A percentile compares a stretch with the other conserved stretches of the same genome.
These are phyloP conservation scores for Metopolophium dirhodum DNA, from an alignment of 1,140 invertebrate genomes.

Conservation along the genomic window DNA sequence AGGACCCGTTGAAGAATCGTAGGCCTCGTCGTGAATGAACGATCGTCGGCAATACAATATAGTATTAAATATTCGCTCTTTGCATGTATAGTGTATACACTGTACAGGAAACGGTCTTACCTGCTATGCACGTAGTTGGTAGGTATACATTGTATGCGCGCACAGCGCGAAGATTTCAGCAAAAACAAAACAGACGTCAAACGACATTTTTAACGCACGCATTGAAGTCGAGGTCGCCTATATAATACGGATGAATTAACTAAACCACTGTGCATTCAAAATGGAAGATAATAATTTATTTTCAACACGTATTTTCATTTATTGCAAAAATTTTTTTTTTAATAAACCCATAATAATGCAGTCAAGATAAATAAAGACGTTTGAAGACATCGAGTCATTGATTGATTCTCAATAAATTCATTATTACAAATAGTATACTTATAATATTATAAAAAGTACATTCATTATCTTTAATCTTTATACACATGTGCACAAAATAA, in stretches of 20 bases:
- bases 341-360: neutral
- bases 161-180: neutral
- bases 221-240: neutral
- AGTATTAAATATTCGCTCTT: neutral
- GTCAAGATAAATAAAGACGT: neutral
- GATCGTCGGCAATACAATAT: no score
- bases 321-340: neutral
- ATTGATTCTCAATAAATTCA: neutral
- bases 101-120: neutral
- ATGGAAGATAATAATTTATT: neutral
- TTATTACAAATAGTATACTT: neutral
- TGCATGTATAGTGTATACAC: neutral
- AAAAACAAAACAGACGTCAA: neutral
- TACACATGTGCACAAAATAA: no score
- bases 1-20: neutral
- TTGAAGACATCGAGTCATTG: neutral
- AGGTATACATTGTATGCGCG: neutral
- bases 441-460: neutral
- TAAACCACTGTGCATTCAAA: neutral
- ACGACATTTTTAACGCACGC: neutral
- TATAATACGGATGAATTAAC: neutral
- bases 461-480: no score
- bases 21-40: neutral
- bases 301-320: neutral
- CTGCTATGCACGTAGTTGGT: neutral